A percentile compares a stretch with the other conserved stretches of the same genome.
phyloP scores from a whole-genome alignment of 2,888 invertebrate species.

The Lycophotia porphyrea region DNA sequence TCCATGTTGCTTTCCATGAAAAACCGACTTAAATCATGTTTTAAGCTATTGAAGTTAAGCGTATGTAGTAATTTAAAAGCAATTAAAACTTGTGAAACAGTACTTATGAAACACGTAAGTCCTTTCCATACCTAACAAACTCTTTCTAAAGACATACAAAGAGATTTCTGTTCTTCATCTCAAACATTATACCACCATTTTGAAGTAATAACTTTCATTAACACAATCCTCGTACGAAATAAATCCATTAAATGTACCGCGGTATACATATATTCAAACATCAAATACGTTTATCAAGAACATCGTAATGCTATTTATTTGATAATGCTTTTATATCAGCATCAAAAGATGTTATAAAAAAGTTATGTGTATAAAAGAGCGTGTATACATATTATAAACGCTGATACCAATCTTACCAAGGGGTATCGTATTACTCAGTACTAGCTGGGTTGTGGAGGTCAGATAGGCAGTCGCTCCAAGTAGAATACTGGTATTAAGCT shows the following conservation, averaged over 20 bases:
- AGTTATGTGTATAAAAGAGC: neutral
- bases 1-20: neutral
- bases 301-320: slow-evolving; percentile 84
- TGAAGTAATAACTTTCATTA: slow-evolving; percentile 73
- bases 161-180: slow-evolving; percentile 61
- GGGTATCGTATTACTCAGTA: neutral
- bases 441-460: neutral
- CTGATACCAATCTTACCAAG: neutral
- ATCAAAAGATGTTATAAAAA: slow-evolving; percentile 4
- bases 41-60: neutral
- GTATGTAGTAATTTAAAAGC: neutral
- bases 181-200: slow-evolving; percentile 50
- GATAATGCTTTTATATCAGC: slow-evolving; percentile 65
- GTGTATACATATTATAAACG: neutral
- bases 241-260: slow-evolving; percentile 78
- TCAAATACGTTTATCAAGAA: slow-evolving; percentile 80
- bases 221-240: slow-evolving; percentile 75
- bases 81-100: neutral
- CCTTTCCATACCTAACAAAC: neutral
- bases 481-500: neutral
- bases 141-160: slow-evolving; percentile 43
- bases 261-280: slow-evolving; percentile 79
- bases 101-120: neutral
- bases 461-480: neutral
- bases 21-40: neutral